These are phyloP conservation scores for Channallabes apus DNA, from an alignment of 2,797 vertebrate species.

Conservation along the genomic window DNA sequence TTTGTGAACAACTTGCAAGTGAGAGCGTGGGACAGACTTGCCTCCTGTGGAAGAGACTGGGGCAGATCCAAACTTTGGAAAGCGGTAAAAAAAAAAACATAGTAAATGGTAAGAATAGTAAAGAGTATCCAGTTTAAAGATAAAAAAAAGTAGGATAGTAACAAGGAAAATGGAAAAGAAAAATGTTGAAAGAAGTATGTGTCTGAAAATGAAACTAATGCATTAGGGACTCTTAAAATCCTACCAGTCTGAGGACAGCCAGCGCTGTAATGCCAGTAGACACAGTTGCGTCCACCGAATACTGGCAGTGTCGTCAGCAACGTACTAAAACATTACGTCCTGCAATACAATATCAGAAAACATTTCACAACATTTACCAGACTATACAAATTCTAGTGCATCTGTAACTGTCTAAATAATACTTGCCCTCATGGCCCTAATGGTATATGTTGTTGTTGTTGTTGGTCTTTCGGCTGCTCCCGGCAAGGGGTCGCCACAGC, in stretches of 20 bases:
- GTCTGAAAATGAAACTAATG: background rate
- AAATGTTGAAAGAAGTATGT: background rate
- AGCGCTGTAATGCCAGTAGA: background rate
- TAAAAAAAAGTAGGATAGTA: background rate
- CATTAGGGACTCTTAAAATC: background rate
- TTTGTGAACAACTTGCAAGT: slow-evolving; percentile 17
- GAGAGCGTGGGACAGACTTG: background rate
- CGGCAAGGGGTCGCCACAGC: too few species aligned
- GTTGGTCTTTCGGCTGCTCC: too few species aligned
- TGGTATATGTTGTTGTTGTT: too few species aligned
- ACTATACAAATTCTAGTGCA: background rate
- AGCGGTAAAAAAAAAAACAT: background rate
- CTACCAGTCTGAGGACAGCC: background rate
- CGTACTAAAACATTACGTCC: background rate
- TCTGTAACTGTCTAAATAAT: background rate
- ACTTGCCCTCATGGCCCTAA: background rate
- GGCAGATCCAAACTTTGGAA: slow-evolving; percentile 3
- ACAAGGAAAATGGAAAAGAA: background rate
- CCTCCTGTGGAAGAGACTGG: background rate
- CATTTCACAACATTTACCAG: background rate
- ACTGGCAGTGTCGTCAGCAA: slow-evolving; percentile 2
- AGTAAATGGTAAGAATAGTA: background rate
- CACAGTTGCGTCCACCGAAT: slow-evolving; percentile 12
- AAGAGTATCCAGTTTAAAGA: slow-evolving; percentile 5
- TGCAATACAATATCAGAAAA: background rate